A percentile compares a stretch with the other conserved stretches of the same genome.
phyloP scores from a whole-genome alignment of 2,888 invertebrate genomes.

The Drosophila algonquin region DNA sequence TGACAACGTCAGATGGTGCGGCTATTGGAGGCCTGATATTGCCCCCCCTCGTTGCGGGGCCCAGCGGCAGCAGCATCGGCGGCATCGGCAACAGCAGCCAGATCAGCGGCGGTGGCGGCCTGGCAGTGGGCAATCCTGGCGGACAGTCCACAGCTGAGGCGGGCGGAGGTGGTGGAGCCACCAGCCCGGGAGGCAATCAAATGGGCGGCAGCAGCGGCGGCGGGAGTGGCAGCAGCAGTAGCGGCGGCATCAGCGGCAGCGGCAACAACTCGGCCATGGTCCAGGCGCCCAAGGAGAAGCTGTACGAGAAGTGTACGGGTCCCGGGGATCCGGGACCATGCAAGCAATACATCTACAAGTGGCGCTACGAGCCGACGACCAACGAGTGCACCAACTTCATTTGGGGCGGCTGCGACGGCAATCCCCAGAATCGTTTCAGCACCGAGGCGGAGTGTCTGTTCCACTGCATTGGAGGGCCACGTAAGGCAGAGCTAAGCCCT shows the following conservation, averaged over 20 bases:
- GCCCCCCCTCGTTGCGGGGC: slow-evolving; percentile 39
- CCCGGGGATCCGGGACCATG: slow-evolving; percentile 86
- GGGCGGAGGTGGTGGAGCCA: slow-evolving; percentile 36
- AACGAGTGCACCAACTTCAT: slow-evolving; percentile 87
- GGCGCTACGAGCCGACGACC: slow-evolving; percentile 87
- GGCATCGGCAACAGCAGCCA: slow-evolving; percentile 43
- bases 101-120: slow-evolving; percentile 43
- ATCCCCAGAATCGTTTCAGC: slow-evolving; percentile 88
- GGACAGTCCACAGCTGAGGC: slow-evolving; percentile 44
- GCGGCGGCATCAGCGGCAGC: slow-evolving; percentile 33
- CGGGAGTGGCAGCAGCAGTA: slow-evolving; percentile 34
- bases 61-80: slow-evolving; percentile 33
- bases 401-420: slow-evolving; percentile 89
- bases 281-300: slow-evolving; percentile 79
- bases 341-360: slow-evolving; percentile 88
- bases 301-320: slow-evolving; percentile 83
- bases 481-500: slow-evolving; percentile 77
- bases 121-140: slow-evolving; percentile 33
- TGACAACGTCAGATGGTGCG: slow-evolving; percentile 53
- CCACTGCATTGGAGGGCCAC: slow-evolving; percentile 86
- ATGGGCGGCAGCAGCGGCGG: slow-evolving; percentile 14
- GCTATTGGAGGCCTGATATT: slow-evolving; percentile 50
- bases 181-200: slow-evolving; percentile 33
- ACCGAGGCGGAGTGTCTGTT: slow-evolving; percentile 88
- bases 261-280: slow-evolving; percentile 66